A percentile compares a stretch with the other conserved stretches of the same genome.
phyloP scores from a whole-genome alignment of 1,140 invertebrate genomes.

The Drosophila ambigua region DNA sequence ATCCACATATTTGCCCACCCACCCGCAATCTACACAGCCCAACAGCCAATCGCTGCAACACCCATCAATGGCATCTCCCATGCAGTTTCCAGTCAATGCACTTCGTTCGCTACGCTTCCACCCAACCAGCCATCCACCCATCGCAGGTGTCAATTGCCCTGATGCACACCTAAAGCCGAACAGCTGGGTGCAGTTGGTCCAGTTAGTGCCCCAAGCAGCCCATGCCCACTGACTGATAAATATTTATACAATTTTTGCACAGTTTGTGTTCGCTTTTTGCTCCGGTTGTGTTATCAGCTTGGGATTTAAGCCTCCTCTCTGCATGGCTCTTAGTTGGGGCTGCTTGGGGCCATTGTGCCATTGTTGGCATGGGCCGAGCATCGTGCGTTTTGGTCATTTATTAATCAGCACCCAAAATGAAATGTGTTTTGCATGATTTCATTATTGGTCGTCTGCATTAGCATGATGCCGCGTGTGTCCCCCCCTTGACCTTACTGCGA shows the following conservation, averaged over 20 bases:
- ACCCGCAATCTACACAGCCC: too few relatives aligned
- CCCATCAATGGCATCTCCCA: too few relatives aligned
- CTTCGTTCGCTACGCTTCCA: too few relatives aligned
- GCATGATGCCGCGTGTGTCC: slow-evolving; percentile 47
- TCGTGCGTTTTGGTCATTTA: slow-evolving; percentile 47
- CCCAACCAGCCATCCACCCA: too few relatives aligned
- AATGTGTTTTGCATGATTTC: slow-evolving; percentile 73
- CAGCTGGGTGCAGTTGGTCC: too few relatives aligned
- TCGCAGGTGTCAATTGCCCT: slow-evolving; percentile 31
- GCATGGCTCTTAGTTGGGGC: slow-evolving; percentile 4
- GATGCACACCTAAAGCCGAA: background rate
- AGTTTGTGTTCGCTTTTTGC: slow-evolving; percentile 2
- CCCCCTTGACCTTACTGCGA: background rate
- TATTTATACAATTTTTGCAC: slow-evolving; percentile 33
- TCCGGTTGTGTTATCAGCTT: slow-evolving; percentile 1
- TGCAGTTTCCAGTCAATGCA: too few relatives aligned
- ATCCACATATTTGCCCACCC: too few relatives aligned
- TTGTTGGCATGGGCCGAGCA: background rate
- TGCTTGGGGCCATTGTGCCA: background rate
- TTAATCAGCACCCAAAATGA: slow-evolving; percentile 60
- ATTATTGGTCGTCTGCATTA: slow-evolving; percentile 66
- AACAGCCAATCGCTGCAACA: too few relatives aligned
- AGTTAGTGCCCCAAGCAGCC: slow-evolving; percentile 3
- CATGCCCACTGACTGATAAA: slow-evolving; percentile 21
- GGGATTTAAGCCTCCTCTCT: too few relatives aligned